Percentiles rank a stretch among this genome's conserved stretches.
Conservation (phyloP, 1,140 invertebrate species). For the Papilio polytes region DNA sequence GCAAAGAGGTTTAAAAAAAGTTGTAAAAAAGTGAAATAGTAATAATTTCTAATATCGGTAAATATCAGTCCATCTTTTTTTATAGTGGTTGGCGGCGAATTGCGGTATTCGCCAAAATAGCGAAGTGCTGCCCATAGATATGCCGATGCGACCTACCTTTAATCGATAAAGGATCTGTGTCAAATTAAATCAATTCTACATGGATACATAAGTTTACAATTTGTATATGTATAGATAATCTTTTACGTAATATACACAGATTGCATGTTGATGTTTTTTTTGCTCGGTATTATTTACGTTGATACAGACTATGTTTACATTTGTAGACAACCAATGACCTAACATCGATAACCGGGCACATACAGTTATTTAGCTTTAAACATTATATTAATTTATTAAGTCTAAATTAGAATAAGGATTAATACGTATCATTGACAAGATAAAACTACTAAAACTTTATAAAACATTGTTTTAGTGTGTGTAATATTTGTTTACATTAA, state of each 20-base stretch:
- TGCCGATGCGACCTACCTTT: too few relatives aligned
- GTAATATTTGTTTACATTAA: constrained; percentile 50
- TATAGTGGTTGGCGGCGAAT: too few relatives aligned
- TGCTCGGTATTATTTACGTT: constrained; percentile 6
- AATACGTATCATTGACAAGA: neutral
- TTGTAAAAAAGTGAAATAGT: too few relatives aligned
- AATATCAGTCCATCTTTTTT: too few relatives aligned
- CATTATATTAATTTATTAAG: neutral
- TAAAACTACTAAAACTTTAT: neutral
- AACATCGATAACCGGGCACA: neutral
- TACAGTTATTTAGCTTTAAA: neutral
- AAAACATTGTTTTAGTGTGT: neutral
- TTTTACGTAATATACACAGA: constrained; percentile 16
- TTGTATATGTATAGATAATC: neutral
- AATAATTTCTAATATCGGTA: too few relatives aligned
- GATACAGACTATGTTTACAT: constrained; percentile 10
- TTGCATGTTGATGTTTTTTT: constrained; percentile 3
- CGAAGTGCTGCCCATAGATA: too few relatives aligned
- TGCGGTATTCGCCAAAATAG: too few relatives aligned
- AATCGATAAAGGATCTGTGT: neutral
- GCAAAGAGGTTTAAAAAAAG: too few relatives aligned
- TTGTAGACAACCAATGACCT: constrained; percentile 17
- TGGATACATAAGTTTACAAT: neutral
- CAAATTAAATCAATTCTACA: neutral
- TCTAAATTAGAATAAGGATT: neutral